Conservation (phyloP, 37 sponge, comb jelly and placozoan species). For the Hormiphora californensis region DNA sequence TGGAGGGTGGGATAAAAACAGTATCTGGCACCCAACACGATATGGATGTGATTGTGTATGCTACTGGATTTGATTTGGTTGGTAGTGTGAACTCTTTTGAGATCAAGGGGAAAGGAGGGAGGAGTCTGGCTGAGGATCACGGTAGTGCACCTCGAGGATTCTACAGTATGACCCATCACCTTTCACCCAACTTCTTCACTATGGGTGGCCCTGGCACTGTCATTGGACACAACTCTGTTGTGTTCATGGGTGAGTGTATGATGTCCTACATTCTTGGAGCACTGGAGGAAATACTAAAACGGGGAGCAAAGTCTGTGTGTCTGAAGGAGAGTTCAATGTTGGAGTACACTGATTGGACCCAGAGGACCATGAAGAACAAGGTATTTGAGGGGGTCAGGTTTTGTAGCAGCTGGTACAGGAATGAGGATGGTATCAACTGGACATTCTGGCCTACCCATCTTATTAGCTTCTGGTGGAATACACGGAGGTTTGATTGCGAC, state of each 20-base stretch:
- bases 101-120: background rate
- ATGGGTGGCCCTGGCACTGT: slow-evolving; percentile 42
- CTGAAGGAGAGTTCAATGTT: background rate
- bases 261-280: background rate
- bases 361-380: slow-evolving; percentile 1
- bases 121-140: background rate
- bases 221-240: slow-evolving; percentile 38
- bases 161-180: background rate
- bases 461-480: slow-evolving; percentile 21
- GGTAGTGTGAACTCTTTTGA: slow-evolving; percentile 48
- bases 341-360: background rate
- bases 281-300: background rate
- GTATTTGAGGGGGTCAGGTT: slow-evolving; percentile 13
- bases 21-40: background rate
- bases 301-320: background rate
- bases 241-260: slow-evolving; percentile 39
- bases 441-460: slow-evolving; percentile 31
- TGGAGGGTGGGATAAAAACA: background rate
- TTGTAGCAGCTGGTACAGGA: slow-evolving; percentile 32
- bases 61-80: slow-evolving; percentile 40
- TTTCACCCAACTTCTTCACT: slow-evolving; percentile 43
- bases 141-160: background rate
- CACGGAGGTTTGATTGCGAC: background rate
- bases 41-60: slow-evolving; percentile 25
- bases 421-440: slow-evolving; percentile 1